Conservation (phyloP, 2,113 vertebrate genomes). For the Barbus barbus region DNA sequence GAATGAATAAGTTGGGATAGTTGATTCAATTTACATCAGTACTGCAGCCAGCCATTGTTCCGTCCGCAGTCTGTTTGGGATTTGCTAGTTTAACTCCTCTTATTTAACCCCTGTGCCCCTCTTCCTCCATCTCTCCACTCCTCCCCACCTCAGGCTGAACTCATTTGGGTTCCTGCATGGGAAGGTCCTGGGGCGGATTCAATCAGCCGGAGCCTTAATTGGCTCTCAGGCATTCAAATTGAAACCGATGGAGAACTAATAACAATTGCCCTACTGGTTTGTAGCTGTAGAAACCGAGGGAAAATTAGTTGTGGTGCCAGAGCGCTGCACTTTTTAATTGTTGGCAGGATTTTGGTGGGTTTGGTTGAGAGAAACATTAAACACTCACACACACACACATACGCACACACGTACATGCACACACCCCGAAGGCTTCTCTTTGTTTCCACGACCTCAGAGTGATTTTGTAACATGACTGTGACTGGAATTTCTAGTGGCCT, state of each 20-base stretch:
- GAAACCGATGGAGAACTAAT: slow-evolving; percentile 76
- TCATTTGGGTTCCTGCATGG: slow-evolving; percentile 69
- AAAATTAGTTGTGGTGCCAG: slow-evolving; percentile 49
- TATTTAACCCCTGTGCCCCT: slow-evolving; percentile 66
- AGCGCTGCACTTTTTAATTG: slow-evolving; percentile 56
- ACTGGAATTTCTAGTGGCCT: slow-evolving; percentile 41
- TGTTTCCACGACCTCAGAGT: slow-evolving; percentile 41
- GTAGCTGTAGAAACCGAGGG: slow-evolving; percentile 62
- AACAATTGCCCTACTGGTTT: slow-evolving; percentile 64
- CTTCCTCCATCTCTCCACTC: slow-evolving; percentile 38
- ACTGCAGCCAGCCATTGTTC: slow-evolving; percentile 54
- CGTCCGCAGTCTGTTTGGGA: slow-evolving; percentile 47
- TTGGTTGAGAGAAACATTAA: slow-evolving; percentile 31
- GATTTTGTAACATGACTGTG: slow-evolving; percentile 55
- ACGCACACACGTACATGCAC: slow-evolving; percentile 14
- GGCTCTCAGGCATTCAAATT: slow-evolving; percentile 74
- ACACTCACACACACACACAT: slow-evolving; percentile 10
- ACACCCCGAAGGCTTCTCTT: slow-evolving; percentile 5
- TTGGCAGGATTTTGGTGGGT: slow-evolving; percentile 43
- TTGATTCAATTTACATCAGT: slow-evolving; percentile 67
- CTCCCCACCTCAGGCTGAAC: slow-evolving; percentile 58
- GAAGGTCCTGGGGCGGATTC: slow-evolving; percentile 70
- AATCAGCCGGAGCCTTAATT: slow-evolving; percentile 74
- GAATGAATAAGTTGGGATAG: slow-evolving; percentile 60
- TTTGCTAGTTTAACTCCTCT: slow-evolving; percentile 66